Base-by-base conservation (phyloP, 2,797 vertebrate genomes). In the Smutsia temminckii region DNA sequence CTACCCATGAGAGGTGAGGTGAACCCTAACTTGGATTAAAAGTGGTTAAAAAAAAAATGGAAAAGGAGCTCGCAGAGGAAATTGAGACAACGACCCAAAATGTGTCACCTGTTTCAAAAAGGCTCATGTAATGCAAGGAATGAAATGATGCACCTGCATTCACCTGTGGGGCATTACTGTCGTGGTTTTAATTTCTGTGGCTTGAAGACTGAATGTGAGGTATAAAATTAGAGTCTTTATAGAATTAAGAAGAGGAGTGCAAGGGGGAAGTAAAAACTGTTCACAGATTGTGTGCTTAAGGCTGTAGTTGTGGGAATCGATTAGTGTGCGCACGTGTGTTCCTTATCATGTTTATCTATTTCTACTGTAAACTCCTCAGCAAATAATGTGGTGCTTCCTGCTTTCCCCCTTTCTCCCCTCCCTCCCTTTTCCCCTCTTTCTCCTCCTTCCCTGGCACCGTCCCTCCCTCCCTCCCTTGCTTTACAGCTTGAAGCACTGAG, bases 401-500 rank as follows among this genome's bases (percentile, higher is more conserved):
- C 10, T 46, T 12, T 46, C 20, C 74, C 17, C 14, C 7, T 37
- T 59, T 32, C 7, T 75, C 6, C 2, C 2, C 46, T 46, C 46
- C 4, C 10, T 74, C 27, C 21, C 20, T 40, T 25, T 71, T 37
- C 21, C 55, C 17, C 49, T 29, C 13, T 6, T 32, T 14, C n/a
- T 1, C 18, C 20, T 7, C 0, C 27, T 16, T 8, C 7, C 18
- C 9, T 34, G 1, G 10, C 46, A 11, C 46, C 46, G 2, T 27
- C 17, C 1, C 57, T 27, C 6, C 53, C 21, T 57, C 27, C 20
- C 20, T 57, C 2, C 57, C 87, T 74, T 11, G 4, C 49, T 21
- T 89, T 85, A 90, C 5, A 61, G 25, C 21, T 74, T 77, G 93
- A 42, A 77, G 6, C 53, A 75, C 23, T 40, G 16, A 85, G 4